Percentiles rank a stretch among this genome's conserved stretches.
Conservation (phyloP, 2,888 invertebrate genomes). For the Tipula vernalis region DNA sequence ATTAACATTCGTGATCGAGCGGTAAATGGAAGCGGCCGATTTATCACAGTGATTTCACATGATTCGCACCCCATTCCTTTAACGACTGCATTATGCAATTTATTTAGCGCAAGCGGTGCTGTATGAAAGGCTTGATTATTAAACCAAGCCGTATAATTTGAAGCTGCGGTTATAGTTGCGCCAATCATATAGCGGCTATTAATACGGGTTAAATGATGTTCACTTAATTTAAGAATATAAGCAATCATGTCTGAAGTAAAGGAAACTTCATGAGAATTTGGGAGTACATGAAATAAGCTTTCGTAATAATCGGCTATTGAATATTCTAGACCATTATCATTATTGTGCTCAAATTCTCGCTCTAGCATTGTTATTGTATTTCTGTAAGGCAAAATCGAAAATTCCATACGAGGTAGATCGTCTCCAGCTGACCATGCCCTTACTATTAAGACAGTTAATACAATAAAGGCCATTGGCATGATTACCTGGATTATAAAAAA, state of each 20-base stretch:
- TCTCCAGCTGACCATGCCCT: not conserved
- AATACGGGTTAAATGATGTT: conserved; percentile 42
- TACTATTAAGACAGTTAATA: not conserved
- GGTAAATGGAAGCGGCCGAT: conserved; percentile 51
- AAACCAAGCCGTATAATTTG: conserved; percentile 50
- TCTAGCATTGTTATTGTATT: not conserved
- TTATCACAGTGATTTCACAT: conserved; percentile 33
- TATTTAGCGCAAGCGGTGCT: conserved; percentile 45
- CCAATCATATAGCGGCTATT: conserved; percentile 44
- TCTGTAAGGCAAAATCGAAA: not conserved
- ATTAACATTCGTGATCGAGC: conserved; percentile 29
- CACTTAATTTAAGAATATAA: not conserved
- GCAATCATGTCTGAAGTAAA: not conserved
- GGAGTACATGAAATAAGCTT: not conserved
- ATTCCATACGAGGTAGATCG: not conserved
- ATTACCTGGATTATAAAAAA: conserved; percentile 13
- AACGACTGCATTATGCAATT: conserved; percentile 45
- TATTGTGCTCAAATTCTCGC: not conserved
- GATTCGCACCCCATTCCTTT: conserved; percentile 22
- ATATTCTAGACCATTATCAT: not conserved
- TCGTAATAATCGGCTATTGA: not conserved
- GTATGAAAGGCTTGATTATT: conserved; percentile 68
- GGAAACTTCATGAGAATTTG: not conserved
- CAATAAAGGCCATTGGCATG: not conserved
- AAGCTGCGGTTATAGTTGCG: conserved; percentile 34